Conservation (phyloP, 2,888 invertebrate genomes). For the Ennomos fuscantarius region DNA sequence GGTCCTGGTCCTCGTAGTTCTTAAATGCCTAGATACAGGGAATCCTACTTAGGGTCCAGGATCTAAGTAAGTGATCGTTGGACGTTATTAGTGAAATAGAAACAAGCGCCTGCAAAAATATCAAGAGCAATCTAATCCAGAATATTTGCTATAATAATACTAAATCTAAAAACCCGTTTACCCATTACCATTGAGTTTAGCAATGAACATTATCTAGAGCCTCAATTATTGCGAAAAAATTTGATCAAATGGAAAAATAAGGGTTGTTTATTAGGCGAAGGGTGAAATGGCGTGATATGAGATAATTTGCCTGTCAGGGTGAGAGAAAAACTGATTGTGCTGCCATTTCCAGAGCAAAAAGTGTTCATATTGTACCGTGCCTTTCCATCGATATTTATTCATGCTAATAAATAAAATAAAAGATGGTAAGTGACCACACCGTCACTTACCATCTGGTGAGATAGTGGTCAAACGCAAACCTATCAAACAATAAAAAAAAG, state of each 20-base stretch:
- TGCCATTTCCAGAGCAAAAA: constrained; percentile 43
- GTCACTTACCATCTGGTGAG: too few relatives aligned
- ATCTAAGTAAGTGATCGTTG: too few relatives aligned
- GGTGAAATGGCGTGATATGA: constrained; percentile 42
- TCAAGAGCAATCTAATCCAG: constrained; percentile 1
- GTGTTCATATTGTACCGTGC: constrained; percentile 16
- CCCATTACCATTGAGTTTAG: not conserved
- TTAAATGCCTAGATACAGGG: too few relatives aligned
- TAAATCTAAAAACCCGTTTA: not conserved
- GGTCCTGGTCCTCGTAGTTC: too few relatives aligned
- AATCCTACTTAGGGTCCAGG: too few relatives aligned
- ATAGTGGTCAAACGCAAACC: too few relatives aligned
- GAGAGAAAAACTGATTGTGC: constrained; percentile 52
- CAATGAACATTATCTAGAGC: not conserved
- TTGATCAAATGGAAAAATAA: constrained; percentile 5
- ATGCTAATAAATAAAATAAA: too few relatives aligned
- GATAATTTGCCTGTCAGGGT: constrained; percentile 55
- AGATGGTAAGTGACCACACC: too few relatives aligned
- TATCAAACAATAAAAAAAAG: too few relatives aligned
- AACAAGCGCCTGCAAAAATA: constrained; percentile 1
- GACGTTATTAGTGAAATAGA: too few relatives aligned
- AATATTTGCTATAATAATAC: constrained; percentile 8
- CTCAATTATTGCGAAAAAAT: constrained; percentile 7
- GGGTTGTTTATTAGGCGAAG: constrained; percentile 5
- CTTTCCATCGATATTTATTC: too few relatives aligned